phyloP scores from a whole-genome alignment of 1,140 invertebrate species.

The Panagrolaimus sp. region DNA sequence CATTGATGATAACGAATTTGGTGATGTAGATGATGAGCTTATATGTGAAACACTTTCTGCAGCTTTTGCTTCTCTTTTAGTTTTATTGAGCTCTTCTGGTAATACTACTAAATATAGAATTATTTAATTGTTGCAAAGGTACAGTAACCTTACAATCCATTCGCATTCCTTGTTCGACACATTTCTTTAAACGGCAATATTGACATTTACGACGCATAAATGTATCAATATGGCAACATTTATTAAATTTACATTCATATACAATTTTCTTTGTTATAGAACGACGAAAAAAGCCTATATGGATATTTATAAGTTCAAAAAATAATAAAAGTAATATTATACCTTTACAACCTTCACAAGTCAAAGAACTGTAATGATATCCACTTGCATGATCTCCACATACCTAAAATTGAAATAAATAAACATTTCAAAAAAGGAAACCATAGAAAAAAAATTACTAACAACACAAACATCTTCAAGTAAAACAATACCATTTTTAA shows the following conservation, averaged over 20 bases:
- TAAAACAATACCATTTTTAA: slow-evolving; percentile 5
- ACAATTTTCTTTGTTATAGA: slow-evolving; percentile 6
- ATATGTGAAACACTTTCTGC: neutral
- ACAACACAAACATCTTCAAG: slow-evolving; percentile 10
- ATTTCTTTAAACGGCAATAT: slow-evolving; percentile 2
- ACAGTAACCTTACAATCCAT: neutral
- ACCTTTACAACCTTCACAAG: slow-evolving; percentile 9
- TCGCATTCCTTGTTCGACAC: slow-evolving; percentile 6
- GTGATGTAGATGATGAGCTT: neutral
- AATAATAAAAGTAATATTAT: neutral
- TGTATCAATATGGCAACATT: neutral
- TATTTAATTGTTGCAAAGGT: too few species aligned
- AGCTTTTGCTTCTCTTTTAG: neutral
- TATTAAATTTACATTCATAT: slow-evolving; percentile 6
- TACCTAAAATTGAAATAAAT: too few species aligned
- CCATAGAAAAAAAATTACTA: too few species aligned
- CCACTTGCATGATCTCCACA: slow-evolving; percentile 7
- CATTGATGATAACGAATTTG: neutral
- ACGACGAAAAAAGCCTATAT: slow-evolving; percentile 5
- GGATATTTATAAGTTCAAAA: neutral
- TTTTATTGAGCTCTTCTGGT: neutral
- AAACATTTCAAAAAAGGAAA: too few species aligned
- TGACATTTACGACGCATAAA: slow-evolving; percentile 11
- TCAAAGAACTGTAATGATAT: slow-evolving; percentile 1
- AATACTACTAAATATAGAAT: neutral